phyloP scores from a whole-genome alignment of 2,888 invertebrate genomes.

The Drosophila neoperkinsi region DNA sequence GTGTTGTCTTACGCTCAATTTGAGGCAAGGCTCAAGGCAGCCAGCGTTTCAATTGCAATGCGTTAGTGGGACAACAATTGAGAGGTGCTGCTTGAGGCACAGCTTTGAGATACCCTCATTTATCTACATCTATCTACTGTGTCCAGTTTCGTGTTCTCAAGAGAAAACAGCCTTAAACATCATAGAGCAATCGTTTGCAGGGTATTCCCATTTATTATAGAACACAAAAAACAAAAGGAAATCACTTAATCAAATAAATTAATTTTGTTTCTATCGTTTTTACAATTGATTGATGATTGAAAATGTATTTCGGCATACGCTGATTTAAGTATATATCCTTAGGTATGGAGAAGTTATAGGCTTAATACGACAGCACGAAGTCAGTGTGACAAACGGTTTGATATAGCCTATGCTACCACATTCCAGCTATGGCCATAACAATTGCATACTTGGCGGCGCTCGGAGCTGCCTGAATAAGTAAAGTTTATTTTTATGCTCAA shows the following conservation, averaged over 20 bases:
- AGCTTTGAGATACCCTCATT: not conserved
- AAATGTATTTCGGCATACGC: not conserved
- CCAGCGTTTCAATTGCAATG: slow-evolving; percentile 64
- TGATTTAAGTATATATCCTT: too few relatives aligned
- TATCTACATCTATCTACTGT: not conserved
- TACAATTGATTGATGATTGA: slow-evolving; percentile 28
- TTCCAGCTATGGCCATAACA: slow-evolving; percentile 36
- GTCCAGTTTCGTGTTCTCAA: not conserved
- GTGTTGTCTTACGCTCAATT: slow-evolving; percentile 74
- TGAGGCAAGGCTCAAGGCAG: slow-evolving; percentile 39
- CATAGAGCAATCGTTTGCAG: not conserved
- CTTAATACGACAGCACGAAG: not conserved
- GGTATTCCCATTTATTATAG: not conserved
- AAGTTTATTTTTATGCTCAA: slow-evolving; percentile 78
- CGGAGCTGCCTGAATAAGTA: slow-evolving; percentile 59
- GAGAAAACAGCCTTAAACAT: not conserved
- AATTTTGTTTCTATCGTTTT: slow-evolving; percentile 6
- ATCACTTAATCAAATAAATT: slow-evolving; percentile 8
- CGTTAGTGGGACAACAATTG: slow-evolving; percentile 23
- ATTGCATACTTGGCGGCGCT: slow-evolving; percentile 74
- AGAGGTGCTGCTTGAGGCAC: too few relatives aligned
- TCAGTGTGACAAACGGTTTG: not conserved
- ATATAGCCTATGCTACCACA: slow-evolving; percentile 29
- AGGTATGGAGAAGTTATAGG: not conserved
- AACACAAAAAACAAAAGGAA: not conserved